These are phyloP conservation scores for Lithophane ornitopus DNA, from an alignment of 2,888 invertebrate species.

Conservation along the genomic window DNA sequence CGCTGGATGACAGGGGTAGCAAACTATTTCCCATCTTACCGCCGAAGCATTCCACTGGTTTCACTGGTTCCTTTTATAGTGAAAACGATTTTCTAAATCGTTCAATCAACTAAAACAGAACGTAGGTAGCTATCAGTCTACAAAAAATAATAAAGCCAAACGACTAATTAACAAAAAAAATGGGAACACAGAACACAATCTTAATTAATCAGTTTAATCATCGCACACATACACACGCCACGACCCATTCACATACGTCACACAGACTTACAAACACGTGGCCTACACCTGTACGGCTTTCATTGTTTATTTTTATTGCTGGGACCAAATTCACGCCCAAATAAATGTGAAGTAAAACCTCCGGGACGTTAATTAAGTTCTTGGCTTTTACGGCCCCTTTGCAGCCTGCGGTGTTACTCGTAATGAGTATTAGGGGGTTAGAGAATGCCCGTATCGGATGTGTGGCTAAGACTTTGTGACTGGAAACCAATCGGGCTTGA, in stretches of 20 bases:
- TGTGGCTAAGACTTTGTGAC: slow-evolving; percentile 70
- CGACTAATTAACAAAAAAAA: slow-evolving; percentile 26
- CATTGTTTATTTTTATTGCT: slow-evolving; percentile 87
- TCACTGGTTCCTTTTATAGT: no score
- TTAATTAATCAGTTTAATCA: slow-evolving; percentile 61
- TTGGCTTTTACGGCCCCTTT: slow-evolving; percentile 82
- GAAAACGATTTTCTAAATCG: neutral
- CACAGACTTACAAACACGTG: slow-evolving; percentile 52
- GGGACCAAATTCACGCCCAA: slow-evolving; percentile 84
- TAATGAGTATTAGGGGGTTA: slow-evolving; percentile 79
- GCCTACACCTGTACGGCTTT: slow-evolving; percentile 70
- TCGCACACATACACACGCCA: slow-evolving; percentile 30
- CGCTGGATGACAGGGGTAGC: neutral
- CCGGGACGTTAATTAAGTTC: slow-evolving; percentile 86
- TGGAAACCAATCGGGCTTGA: slow-evolving; percentile 68
- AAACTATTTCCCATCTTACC: neutral
- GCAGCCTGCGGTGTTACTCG: slow-evolving; percentile 73
- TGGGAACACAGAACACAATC: slow-evolving; percentile 41
- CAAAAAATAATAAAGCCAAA: slow-evolving; percentile 23
- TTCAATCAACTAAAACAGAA: neutral
- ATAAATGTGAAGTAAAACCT: slow-evolving; percentile 83
- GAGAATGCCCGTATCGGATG: slow-evolving; percentile 70
- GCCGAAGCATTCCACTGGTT: no score
- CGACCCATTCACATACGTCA: slow-evolving; percentile 26
- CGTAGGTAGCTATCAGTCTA: slow-evolving; percentile 2